These are phyloP conservation scores for Nomada flava DNA, from an alignment of 2,888 invertebrate species.

Conservation along the genomic window DNA sequence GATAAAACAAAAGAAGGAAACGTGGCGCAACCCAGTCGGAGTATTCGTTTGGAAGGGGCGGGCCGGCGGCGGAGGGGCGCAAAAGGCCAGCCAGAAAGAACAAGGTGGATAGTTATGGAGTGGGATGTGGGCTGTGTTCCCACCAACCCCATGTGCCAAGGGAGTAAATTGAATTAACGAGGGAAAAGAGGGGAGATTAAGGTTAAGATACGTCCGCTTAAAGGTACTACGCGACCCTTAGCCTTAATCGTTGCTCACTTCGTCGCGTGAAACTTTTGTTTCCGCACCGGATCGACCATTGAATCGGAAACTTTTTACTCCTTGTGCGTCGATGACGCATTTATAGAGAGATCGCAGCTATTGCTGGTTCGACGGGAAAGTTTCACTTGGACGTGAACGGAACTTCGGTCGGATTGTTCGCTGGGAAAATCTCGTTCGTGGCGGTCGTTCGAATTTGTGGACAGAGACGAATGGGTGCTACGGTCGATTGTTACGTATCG, in stretches of 20 bases:
- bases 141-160: constrained; percentile 32
- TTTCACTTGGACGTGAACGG: constrained; percentile 25
- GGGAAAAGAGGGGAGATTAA: constrained; percentile 69
- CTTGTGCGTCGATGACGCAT: background rate
- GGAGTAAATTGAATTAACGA: constrained; percentile 79
- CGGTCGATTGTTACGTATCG: constrained; percentile 34
- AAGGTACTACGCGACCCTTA: constrained; percentile 25
- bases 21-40: constrained; percentile 42
- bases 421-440: constrained; percentile 10
- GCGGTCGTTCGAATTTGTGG: constrained; percentile 21
- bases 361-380: constrained; percentile 12
- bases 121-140: constrained; percentile 63
- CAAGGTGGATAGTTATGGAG: constrained; percentile 55
- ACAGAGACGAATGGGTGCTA: background rate
- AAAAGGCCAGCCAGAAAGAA: constrained; percentile 26
- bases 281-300: constrained; percentile 18
- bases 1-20: constrained; percentile 77
- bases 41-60: constrained; percentile 27
- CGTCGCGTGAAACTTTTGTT: constrained; percentile 23
- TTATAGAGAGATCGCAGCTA: background rate
- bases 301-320: constrained; percentile 36
- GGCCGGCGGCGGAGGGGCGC: background rate
- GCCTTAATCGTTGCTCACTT: background rate
- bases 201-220: constrained; percentile 65
- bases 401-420: constrained; percentile 16